Base-by-base conservation (phyloP, 2,113 vertebrate species). In the Macroglossus sobrinus region DNA sequence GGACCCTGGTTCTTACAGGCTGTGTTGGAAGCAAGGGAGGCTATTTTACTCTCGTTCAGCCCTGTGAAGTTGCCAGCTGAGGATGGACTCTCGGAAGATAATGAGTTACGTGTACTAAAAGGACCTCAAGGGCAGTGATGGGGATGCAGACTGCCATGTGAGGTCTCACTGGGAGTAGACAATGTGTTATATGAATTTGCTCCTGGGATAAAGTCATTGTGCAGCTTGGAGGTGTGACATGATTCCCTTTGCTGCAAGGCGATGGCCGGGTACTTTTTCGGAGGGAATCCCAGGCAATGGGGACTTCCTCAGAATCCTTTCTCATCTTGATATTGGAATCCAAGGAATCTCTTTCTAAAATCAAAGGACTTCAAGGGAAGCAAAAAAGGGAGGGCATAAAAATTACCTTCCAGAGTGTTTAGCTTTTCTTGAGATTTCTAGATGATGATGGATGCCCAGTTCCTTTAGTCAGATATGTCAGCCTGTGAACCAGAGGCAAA, bases 401-500 rank as follows among this genome's bases (percentile, higher is more conserved):
- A 21, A 43, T 50, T 13, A 61, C 57, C 59, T 93, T 35, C 68
- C 43, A 10, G 45, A 13, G 8, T 4, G 21, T 47, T 40, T 38
- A n/a, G 15, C 40, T 79, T n/a, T 89, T 69, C 57, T 43, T 4
- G 47, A 79, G 82, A 33, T 63, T 91, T 88, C 57, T 24, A 38
- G 93, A 47, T 79, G 61, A 43, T 53, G 69, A 35, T 61, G 85
- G 84, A 24, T 38, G 10, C 4, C 68, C 71, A 2, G 4, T 50
- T 35, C 84, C 72, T 96, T 84, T 84, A 69, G 90, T 66, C 69
- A 24, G 68, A 91, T 92, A 93, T 64, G 86, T 72, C 53, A 95
- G 84, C 71, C 96, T 80, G 88, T 28, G 96, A 91, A 74, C 66
- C 68, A 15, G 78, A 96, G 80, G 69, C 92, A 91, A 57, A 69